A percentile compares a stretch with the other conserved stretches of the same genome.
Conservation (phyloP, 2,888 invertebrate genomes). For the Axea sp. region DNA sequence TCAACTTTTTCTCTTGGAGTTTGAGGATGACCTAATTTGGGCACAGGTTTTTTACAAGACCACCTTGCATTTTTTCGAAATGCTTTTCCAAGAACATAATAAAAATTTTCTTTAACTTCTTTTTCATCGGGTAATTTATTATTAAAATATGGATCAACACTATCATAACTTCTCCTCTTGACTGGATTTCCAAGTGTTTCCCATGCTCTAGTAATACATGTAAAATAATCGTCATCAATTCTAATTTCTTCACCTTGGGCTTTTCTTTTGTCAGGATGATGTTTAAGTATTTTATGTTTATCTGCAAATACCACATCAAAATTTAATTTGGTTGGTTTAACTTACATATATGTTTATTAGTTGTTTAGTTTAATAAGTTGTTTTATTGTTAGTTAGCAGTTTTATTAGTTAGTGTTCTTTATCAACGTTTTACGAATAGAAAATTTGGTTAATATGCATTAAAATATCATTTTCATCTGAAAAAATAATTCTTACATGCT, state of each 20-base stretch:
- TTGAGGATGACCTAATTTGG: slow-evolving; percentile 87
- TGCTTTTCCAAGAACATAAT: slow-evolving; percentile 82
- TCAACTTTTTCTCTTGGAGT: slow-evolving; percentile 92
- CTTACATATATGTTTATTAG: too few species aligned
- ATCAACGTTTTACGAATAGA: too few species aligned
- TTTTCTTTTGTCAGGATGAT: slow-evolving; percentile 99
- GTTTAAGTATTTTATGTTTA: slow-evolving; percentile 91
- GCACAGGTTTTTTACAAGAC: slow-evolving; percentile 94
- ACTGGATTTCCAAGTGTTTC: slow-evolving; percentile 91
- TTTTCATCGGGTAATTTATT: slow-evolving; percentile 89
- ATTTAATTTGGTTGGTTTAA: too few species aligned
- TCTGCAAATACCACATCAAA: too few species aligned
- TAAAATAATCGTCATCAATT: slow-evolving; percentile 97
- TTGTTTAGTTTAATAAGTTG: too few species aligned
- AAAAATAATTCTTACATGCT: slow-evolving; percentile 92
- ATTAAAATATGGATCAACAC: slow-evolving; percentile 96
- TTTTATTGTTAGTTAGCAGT: too few species aligned
- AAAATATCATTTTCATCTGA: too few species aligned
- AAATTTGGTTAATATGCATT: too few species aligned
- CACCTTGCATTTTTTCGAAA: slow-evolving; percentile 92
- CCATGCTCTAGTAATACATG: slow-evolving; percentile 98
- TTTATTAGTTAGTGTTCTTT: too few species aligned
- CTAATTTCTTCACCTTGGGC: slow-evolving; percentile 92
- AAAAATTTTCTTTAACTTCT: slow-evolving; percentile 91
- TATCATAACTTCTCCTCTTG: slow-evolving; percentile 95